Base-by-base conservation (phyloP, 1,140 invertebrate genomes). In the Scaptomyza pallida region DNA sequence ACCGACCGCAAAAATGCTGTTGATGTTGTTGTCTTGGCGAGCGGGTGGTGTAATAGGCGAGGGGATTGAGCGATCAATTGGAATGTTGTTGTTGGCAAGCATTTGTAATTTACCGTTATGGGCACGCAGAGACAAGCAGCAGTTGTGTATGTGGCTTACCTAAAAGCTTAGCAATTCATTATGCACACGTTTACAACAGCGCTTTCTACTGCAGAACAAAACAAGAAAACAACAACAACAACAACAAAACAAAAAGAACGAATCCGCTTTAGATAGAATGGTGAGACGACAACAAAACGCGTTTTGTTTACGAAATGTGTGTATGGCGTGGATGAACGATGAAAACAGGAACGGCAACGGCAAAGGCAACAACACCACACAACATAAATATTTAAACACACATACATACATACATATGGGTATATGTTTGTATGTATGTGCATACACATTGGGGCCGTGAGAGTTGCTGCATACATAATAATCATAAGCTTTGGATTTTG, bases 301-400 rank as follows among this genome's bases (percentile, higher is more conserved):
- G 81, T 80, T 85, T 85, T 85, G 81, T 85, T 85, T 85, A 85
- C 81, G 81, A 85, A 85, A 85, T 85, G 64, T 80, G 78, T 82
- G 78, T 70, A 64, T 50, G 57, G 74, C 55, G 56, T 30, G 26
- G 26, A n/a, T n/a, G 6, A 30, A 55, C 62, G 55, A 77, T 72
- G 68, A 83, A 82, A 79, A 85, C 79, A 83, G 75, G 72, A 83
- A 83, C 63, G 55, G 45, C 70, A 54, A 37, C 35, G 21, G 74
- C 62, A n/a, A n/a, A n/a, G n/a, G n/a, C n/a, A n/a, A n/a, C n/a
- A 51, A 21, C 63, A 55, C 21, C 61, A 67, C 23, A 60, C 43
- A 65, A 47, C 69, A 72, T 65, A 50, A 67, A 67, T 59, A 65
- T 70, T 70, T 63, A 72, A 64, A 44, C 23, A 3, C 67, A 65